Base-by-base conservation (phyloP, 2,888 invertebrate genomes). In the Thelaira solivaga region DNA sequence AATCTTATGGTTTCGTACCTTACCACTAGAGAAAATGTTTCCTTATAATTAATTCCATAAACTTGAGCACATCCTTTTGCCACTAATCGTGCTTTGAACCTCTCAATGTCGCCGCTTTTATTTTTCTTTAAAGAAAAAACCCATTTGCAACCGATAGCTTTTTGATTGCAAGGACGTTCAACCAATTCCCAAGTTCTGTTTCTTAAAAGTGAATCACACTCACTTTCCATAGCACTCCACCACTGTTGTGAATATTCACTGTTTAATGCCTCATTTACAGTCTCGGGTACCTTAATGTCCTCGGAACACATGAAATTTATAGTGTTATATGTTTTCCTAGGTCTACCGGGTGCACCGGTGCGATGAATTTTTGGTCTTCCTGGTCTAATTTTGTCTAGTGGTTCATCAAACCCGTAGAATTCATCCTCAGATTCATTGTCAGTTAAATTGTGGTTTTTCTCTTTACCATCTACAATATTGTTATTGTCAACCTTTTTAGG, bases 191-290 rank as follows among this genome's bases (percentile, higher is more conserved):
- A 81, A 1, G 76, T 78, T 11, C 61, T 34, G 24, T 76, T 79
- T 8, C 39, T 22, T 29, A 65, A 1, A 2, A 81, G 57, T 10
- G 82, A 72, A 1, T 73, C 45, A 11, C 76, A 72, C 29, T 74
- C 81, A 8, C 20, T 45, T 53, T 77, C 62, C 81, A 82, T 81
- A 6, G 80, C 80, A 6, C 64, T 29, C 47, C 53, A 39, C 73
- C 75, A 80, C 7, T 62, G 41, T 16, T 45, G 18, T 2, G 61
- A 61, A 31, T 80, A 31, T 41, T 79, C 55, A 16, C 74, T 24
- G 0, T 61, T 67, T 43, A 81, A 67, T 7, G 81, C 79, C n/a
- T 81, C 80, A n/a, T 34, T 34, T 34, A 34, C 11, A 11, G 7
- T 34, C 11, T 34, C 34, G 11, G 34, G 34, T 11, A 34, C 64